A percentile compares a stretch with the other conserved stretches of the same genome.
These are phyloP conservation scores for Dendropsophus ebraccatus DNA, from an alignment of 2,113 vertebrate genomes.

Conservation along the genomic window DNA sequence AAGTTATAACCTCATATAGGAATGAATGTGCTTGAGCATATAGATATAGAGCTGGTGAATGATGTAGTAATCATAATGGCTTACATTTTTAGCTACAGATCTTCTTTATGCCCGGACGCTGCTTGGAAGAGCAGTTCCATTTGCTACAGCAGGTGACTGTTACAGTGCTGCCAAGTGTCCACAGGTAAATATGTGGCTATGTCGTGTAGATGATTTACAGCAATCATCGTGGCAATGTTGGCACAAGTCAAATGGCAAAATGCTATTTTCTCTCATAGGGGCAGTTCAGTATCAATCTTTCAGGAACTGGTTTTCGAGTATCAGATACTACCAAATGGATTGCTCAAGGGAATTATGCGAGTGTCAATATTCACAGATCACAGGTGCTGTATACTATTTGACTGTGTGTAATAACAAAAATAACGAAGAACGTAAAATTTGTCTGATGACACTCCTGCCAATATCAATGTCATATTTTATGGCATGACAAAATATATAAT, in stretches of 20 bases:
- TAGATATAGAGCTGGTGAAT: not conserved
- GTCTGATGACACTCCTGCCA: not conserved
- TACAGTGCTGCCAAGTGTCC: conserved; percentile 90
- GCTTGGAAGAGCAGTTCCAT: conserved; percentile 82
- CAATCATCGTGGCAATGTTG: not conserved
- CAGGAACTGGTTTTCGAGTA: conserved; percentile 88
- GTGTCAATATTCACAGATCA: conserved; percentile 87
- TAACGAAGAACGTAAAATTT: not conserved
- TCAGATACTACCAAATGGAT: conserved; percentile 85
- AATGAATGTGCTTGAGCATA: not conserved
- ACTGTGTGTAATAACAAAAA: not conserved
- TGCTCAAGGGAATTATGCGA: conserved; percentile 89
- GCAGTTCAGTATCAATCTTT: conserved; percentile 93
- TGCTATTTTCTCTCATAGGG: conserved; percentile 75
- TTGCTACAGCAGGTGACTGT: conserved; percentile 89
- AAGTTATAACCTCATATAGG: no score
- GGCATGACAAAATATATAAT: not conserved
- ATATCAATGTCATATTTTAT: not conserved
- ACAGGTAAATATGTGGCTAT: conserved; percentile 74
- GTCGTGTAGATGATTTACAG: no score
- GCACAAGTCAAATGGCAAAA: no score
- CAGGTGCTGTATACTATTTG: conserved; percentile 78
- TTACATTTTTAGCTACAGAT: conserved; percentile 79
- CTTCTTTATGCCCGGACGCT: conserved; percentile 83
- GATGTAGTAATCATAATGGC: not conserved